Percentiles rank a stretch among this genome's conserved stretches.
Conservation (phyloP, 2,797 vertebrate species). For the Heteromormyrus szaboi region DNA sequence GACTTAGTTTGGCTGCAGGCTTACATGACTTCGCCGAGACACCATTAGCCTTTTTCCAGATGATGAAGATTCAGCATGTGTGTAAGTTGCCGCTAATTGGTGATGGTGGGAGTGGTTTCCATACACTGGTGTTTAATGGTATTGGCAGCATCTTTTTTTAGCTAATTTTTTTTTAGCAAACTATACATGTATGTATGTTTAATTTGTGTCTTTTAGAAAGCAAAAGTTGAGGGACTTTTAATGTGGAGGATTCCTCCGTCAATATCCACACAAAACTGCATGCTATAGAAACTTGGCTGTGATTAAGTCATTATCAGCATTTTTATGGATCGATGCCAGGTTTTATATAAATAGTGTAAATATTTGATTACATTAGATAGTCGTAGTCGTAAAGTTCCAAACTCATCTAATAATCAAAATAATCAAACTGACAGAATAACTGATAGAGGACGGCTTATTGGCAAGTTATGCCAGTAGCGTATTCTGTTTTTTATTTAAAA, state of each 20-base stretch:
- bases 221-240: neutral
- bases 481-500: neutral
- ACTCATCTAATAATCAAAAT: neutral
- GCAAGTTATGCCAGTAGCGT: neutral
- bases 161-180: neutral
- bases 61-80: neutral
- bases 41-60: neutral
- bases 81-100: neutral
- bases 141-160: neutral
- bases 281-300: neutral
- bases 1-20: neutral
- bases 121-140: neutral
- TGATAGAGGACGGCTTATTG: neutral
- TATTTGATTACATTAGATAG: neutral
- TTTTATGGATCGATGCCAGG: neutral
- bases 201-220: neutral
- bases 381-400: neutral
- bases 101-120: neutral
- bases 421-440: neutral
- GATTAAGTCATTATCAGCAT: neutral
- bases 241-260: constrained; percentile 24
- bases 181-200: neutral
- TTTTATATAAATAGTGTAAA: neutral
- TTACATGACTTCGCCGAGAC: neutral
- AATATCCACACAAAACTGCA: neutral